Evolutionary conservation across 2,888 invertebrate species (phyloP).

Genomic region (Globia sparganii): DNA sequence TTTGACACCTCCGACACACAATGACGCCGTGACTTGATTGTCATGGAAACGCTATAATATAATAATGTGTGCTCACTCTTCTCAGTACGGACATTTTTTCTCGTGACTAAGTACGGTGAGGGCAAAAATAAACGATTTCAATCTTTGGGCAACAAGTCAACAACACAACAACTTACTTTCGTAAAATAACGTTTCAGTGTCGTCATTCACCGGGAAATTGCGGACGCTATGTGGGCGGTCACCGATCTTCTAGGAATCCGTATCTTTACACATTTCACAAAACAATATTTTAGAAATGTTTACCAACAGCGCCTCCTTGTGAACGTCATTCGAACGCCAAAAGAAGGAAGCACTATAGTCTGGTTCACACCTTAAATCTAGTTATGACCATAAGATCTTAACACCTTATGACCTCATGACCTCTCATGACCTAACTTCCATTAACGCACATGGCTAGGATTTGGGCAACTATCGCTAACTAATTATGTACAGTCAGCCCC

Average conservation of each 20-base stretch:
- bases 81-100: neutral
- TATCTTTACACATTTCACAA: no score
- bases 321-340: neutral
- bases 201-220: no score
- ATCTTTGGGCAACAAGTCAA: no score
- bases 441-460: neutral
- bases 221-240: no score
- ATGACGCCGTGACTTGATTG: neutral
- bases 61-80: neutral
- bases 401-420: neutral
- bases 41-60: neutral
- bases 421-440: conserved; percentile 1
- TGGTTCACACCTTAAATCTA: neutral
- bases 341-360: neutral
- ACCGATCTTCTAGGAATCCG: no score
- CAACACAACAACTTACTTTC: no score
- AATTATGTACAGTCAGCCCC: neutral
- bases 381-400: neutral
- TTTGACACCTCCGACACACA: neutral
- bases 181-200: no score
- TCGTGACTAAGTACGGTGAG: neutral
- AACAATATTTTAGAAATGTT: neutral
- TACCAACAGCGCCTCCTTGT: neutral
- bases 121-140: no score
- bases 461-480: neutral